Evolutionary conservation across 2,888 invertebrate genomes (phyloP).

Genomic region (Oscheius myriophilus): DNA sequence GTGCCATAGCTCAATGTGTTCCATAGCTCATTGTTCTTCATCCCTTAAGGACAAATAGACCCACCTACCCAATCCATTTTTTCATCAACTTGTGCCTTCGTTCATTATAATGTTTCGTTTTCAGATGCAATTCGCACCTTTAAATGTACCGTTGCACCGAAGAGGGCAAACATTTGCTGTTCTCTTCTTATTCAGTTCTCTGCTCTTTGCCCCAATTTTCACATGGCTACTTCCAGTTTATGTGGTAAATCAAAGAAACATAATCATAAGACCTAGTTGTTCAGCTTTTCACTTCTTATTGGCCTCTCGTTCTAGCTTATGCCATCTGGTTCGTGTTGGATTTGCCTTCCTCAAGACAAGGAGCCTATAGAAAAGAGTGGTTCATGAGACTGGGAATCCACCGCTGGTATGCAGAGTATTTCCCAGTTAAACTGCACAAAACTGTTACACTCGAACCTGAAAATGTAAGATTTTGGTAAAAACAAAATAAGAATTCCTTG

Average conservation of each 20-base stretch:
- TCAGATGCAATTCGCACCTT: slow-evolving; percentile 88
- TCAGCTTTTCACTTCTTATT: slow-evolving; percentile 69
- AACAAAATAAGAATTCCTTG: not conserved
- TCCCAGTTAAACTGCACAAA: slow-evolving; percentile 85
- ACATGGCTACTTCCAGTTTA: slow-evolving; percentile 73
- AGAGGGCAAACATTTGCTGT: slow-evolving; percentile 86
- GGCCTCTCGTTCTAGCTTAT: slow-evolving; percentile 46
- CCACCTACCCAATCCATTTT: no score
- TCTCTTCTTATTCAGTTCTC: slow-evolving; percentile 78
- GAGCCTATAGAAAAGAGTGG: slow-evolving; percentile 55
- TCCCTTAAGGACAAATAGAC: no score
- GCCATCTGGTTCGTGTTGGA: slow-evolving; percentile 79
- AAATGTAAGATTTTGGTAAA: slow-evolving; percentile 5
- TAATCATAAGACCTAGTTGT: no score
- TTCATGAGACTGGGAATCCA: slow-evolving; percentile 75
- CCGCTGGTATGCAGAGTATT: slow-evolving; percentile 82
- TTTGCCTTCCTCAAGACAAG: slow-evolving; percentile 75
- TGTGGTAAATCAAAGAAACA: slow-evolving; percentile 32
- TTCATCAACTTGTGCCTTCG: no score
- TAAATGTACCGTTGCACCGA: slow-evolving; percentile 80
- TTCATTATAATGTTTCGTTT: no score
- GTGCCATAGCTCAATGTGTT: no score
- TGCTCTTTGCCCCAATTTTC: slow-evolving; percentile 71
- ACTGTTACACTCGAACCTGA: slow-evolving; percentile 78
- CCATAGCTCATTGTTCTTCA: no score